Evolutionary conservation across 2,888 invertebrate species (phyloP).

Genomic region (Orthonevra nobilis): DNA sequence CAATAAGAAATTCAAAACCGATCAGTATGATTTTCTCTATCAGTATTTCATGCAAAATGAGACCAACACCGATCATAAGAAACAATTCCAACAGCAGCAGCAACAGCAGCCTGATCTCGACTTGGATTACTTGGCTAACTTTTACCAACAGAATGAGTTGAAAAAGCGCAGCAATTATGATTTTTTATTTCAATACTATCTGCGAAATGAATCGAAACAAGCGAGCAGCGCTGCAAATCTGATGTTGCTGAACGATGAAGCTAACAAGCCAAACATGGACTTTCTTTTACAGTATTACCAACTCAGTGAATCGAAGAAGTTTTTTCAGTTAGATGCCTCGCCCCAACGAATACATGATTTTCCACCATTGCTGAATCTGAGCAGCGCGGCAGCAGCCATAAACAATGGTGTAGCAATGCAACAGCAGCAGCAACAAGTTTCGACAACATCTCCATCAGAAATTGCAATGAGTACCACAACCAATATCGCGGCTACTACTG

Average conservation of each 20-base stretch:
- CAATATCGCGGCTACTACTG: background rate
- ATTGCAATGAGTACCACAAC: conserved; percentile 17
- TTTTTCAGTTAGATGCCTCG: conserved; percentile 81
- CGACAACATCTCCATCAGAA: conserved; percentile 57
- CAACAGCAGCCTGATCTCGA: conserved; percentile 75
- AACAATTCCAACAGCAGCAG: conserved; percentile 74
- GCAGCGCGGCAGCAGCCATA: conserved; percentile 52
- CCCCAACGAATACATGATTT: conserved; percentile 78
- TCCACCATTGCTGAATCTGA: conserved; percentile 72
- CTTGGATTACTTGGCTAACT: conserved; percentile 77
- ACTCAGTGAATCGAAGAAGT: conserved; percentile 80
- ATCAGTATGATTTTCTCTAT: conserved; percentile 77
- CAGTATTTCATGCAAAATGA: conserved; percentile 79
- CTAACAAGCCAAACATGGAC: conserved; percentile 77
- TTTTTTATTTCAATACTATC: conserved; percentile 79
- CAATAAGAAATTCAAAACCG: conserved; percentile 74
- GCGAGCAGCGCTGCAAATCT: conserved; percentile 66
- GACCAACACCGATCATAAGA: conserved; percentile 74
- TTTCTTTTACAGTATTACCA: conserved; percentile 79
- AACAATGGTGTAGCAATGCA: conserved; percentile 46
- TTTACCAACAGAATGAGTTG: conserved; percentile 78
- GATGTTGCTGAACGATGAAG: conserved; percentile 63
- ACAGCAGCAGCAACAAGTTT: conserved; percentile 60
- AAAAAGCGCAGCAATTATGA: conserved; percentile 79
- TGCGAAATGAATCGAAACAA: conserved; percentile 75